A percentile compares a stretch with the other conserved stretches of the same genome.
These are phyloP conservation scores for Hippolais icterina DNA, from an alignment of 2,113 vertebrate genomes.

Conservation along the genomic window DNA sequence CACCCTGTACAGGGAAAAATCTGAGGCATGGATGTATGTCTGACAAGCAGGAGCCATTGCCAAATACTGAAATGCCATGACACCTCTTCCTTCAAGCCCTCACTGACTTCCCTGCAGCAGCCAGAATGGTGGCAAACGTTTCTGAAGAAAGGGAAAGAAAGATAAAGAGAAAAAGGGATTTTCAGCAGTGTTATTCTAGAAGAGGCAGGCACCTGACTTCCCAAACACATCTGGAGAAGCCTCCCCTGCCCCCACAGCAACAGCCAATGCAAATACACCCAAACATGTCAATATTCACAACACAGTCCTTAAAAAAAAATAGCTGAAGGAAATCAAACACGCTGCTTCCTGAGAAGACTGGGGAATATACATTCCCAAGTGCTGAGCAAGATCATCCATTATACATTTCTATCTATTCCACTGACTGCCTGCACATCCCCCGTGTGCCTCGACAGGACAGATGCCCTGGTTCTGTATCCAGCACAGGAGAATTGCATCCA, in stretches of 20 bases:
- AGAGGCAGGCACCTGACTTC: neutral
- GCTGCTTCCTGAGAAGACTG: neutral
- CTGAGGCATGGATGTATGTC: neutral
- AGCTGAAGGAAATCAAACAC: slow-evolving; percentile 39
- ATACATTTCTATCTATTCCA: slow-evolving; percentile 8
- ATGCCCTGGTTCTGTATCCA: neutral
- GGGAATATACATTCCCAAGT: slow-evolving; percentile 5
- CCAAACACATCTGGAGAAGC: neutral
- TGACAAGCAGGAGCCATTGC: neutral
- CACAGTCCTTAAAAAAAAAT: slow-evolving; percentile 5
- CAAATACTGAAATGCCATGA: neutral
- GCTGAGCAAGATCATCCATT: slow-evolving; percentile 36
- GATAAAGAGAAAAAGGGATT: neutral
- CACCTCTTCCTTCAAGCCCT: neutral
- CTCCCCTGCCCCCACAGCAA: neutral
- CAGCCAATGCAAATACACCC: slow-evolving; percentile 2
- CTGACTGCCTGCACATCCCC: neutral
- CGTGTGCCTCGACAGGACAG: neutral
- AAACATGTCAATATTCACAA: neutral
- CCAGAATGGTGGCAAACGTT: neutral
- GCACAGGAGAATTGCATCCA: neutral
- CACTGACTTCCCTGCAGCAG: neutral
- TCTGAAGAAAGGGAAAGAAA: neutral
- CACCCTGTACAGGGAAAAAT: neutral
- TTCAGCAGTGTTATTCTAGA: neutral